Evolutionary conservation across 1,140 invertebrate species (phyloP), one percentile per base, ranked within the genome.

Genomic region (Aplysia californica): DNA sequence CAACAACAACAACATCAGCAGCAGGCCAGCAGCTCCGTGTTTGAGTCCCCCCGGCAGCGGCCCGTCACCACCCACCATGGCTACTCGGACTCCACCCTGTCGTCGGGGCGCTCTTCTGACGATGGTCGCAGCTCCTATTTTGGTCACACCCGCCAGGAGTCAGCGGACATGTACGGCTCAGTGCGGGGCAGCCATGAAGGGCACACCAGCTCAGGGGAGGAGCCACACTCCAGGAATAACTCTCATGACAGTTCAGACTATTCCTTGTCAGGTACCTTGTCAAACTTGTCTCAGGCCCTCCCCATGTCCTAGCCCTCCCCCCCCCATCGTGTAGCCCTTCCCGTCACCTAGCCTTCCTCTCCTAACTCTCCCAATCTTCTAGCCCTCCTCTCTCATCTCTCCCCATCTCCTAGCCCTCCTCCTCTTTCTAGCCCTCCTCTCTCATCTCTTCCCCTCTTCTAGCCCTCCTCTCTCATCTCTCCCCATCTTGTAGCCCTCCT

Each of bases 171-270:
- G 38, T 83, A 73, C 55, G 76, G 77, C 20, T 80, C 81, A 36
- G 55, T 39, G 0, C 6, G 79, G 4, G 76, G 79, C 36, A 67
- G 76, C 18, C 79, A 79, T 76, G 84, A 85, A 38, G 80, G 82
- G 71, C 81, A 80, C 21, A 71, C 76, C n/a, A 82, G 84, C 29
- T 83, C 81, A 15, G 81, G 83, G 0, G 84, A 87, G 26, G 83
- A 85, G 44, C 74, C 73, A 36, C 85, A 87, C 59, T 84, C 83
- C 15, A 73, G 85, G 1, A 84, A 69, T 44, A 80, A 80, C n/a
- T 87, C 86, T 1, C 81, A 82, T 41, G 86, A 87, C 72, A 87
- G 84, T 67, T 76, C 81, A 21, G 86, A 87, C 50, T 82, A 84
- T 65, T 71, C 79, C 26, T 50, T 82, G 21, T 79, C 82, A 70